Evolutionary conservation across 2,113 vertebrate genomes (phyloP).

Genomic region (Pteronura brasiliensis): DNA sequence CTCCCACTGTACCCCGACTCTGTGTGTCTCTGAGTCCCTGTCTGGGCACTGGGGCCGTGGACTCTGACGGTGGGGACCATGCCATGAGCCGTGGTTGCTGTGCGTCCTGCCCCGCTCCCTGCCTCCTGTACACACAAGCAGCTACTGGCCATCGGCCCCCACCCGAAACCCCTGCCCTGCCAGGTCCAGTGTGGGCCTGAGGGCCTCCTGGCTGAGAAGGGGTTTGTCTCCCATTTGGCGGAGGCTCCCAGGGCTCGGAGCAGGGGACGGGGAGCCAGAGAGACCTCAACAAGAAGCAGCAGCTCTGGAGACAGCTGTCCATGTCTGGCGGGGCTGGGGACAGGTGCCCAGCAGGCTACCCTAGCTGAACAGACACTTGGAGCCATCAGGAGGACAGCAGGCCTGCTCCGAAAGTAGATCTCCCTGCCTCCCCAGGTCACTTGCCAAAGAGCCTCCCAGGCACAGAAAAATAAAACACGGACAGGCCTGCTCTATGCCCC

Average conservation of each 20-base stretch:
- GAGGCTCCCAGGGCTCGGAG: constrained; percentile 43
- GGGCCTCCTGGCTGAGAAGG: constrained; percentile 65
- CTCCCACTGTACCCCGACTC: neutral
- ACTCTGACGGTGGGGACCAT: accelerated
- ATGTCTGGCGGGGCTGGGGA: accelerated
- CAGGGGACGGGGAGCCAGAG: constrained; percentile 74
- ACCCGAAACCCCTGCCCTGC: constrained; percentile 66
- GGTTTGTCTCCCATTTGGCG: constrained; percentile 75
- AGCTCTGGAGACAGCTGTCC: constrained; percentile 50
- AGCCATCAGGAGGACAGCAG: neutral
- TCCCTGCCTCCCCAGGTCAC: neutral
- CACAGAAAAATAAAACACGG: accelerated
- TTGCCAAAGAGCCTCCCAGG: neutral
- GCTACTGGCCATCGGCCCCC: constrained; percentile 63
- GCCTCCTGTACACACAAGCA: constrained; percentile 16
- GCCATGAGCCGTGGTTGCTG: accelerated
- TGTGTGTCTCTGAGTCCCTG: accelerated
- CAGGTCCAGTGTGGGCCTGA: constrained; percentile 38
- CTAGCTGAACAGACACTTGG: neutral
- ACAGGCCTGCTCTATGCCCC: neutral
- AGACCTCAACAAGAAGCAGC: constrained; percentile 70
- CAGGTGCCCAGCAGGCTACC: neutral
- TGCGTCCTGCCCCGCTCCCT: accelerated
- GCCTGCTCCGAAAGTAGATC: neutral
- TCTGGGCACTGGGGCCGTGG: accelerated